Percentiles rank a stretch among this genome's conserved stretches.
Evolutionary conservation across 1,140 invertebrate species (phyloP).

Genomic region (Drosophila ohnishii): DNA sequence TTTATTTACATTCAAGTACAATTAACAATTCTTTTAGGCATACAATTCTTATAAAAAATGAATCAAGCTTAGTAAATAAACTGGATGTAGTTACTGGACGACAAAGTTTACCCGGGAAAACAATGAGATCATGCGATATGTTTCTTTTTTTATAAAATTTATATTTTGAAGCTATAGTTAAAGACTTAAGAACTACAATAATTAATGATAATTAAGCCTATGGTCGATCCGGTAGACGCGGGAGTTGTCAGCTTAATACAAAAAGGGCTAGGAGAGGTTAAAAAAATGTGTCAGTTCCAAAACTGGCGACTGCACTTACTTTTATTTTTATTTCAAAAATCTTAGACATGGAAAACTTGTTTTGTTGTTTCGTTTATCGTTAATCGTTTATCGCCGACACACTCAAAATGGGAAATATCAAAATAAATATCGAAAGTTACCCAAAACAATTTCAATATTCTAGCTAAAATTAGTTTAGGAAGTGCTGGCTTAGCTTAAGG

Average conservation of each 20-base stretch:
- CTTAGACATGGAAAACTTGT: conserved; percentile 71
- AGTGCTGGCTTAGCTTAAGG: conserved; percentile 54
- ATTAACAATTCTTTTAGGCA: conserved; percentile 63
- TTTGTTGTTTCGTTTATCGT: conserved; percentile 67
- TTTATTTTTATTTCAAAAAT: conserved; percentile 56
- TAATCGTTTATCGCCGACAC: conserved; percentile 25
- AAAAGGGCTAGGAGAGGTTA: conserved; percentile 36
- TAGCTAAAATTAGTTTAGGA: conserved; percentile 71
- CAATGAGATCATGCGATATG: conserved; percentile 26
- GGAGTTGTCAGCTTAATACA: conserved; percentile 34
- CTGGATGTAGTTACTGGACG: conserved; percentile 35
- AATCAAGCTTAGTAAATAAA: conserved; percentile 57
- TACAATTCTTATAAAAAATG: conserved; percentile 52
- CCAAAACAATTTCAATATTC: conserved; percentile 79
- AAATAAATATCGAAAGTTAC: conserved; percentile 45
- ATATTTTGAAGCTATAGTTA: conserved; percentile 15
- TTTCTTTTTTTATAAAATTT: conserved; percentile 26
- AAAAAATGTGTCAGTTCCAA: conserved; percentile 48
- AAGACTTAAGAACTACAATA: conserved; percentile 36
- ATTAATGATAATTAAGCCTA: conserved; percentile 27
- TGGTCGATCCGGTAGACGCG: conserved; percentile 31
- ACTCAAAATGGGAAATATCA: conserved; percentile 38
- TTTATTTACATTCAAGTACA: conserved; percentile 76
- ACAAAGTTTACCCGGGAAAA: conserved; percentile 41
- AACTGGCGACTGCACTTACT: conserved; percentile 48